Conservation (phyloP, 2,888 invertebrate species). For the Epirrita christyi region DNA sequence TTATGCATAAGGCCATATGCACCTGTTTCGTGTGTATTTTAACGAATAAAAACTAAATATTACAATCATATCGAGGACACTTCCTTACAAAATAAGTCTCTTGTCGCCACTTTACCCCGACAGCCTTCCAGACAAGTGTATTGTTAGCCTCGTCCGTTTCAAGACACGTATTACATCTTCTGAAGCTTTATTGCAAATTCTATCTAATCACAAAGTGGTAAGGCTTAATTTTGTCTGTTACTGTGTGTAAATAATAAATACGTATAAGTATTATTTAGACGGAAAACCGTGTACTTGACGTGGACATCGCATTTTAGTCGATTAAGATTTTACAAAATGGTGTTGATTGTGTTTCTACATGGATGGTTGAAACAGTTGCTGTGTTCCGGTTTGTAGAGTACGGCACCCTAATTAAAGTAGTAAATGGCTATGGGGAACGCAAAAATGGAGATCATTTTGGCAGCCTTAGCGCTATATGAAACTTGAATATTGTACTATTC, state of each 20-base stretch:
- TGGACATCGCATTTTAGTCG: not conserved
- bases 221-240: conserved; percentile 1
- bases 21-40: too few species aligned
- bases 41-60: conserved; percentile 5
- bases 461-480: too few species aligned
- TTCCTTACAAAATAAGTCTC: conserved; percentile 27
- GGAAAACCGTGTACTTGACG: not conserved
- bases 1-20: too few species aligned
- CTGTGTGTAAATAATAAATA: not conserved
- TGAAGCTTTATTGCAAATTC: conserved; percentile 2
- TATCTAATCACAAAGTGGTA: conserved; percentile 11
- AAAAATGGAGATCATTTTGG: too few species aligned
- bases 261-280: conserved; percentile 4
- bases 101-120: conserved; percentile 27
- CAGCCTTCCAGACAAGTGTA: conserved; percentile 30
- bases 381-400: too few species aligned
- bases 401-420: too few species aligned
- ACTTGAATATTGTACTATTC: too few species aligned
- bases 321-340: not conserved
- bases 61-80: conserved; percentile 3
- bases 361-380: too few species aligned
- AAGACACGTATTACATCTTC: conserved; percentile 17
- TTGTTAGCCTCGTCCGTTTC: conserved; percentile 32
- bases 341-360: not conserved
- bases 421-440: too few species aligned